phyloP scores from a whole-genome alignment of 2,113 vertebrate genomes.

The Engystomops pustulosus region DNA sequence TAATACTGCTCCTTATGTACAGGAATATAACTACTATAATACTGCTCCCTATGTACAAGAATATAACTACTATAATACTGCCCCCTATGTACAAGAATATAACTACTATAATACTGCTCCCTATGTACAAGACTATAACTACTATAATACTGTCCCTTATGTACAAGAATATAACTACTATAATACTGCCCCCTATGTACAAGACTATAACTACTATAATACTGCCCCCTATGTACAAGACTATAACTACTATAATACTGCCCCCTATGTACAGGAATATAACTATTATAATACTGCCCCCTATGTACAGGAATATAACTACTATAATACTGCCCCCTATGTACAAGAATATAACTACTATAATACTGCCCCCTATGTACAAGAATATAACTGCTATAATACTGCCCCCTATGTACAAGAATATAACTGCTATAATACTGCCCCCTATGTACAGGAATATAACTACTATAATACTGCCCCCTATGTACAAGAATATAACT shows the following conservation, averaged over 20 bases:
- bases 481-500: too few species aligned
- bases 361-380: background rate
- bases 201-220: constrained; percentile 4
- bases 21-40: constrained; percentile 7
- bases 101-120: too few species aligned
- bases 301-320: background rate
- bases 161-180: background rate
- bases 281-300: background rate
- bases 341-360: constrained; percentile 5
- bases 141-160: too few species aligned
- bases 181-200: background rate
- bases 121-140: too few species aligned
- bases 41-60: background rate
- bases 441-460: background rate
- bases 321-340: background rate
- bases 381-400: background rate
- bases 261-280: background rate
- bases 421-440: background rate
- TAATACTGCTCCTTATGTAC: background rate
- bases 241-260: background rate
- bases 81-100: too few species aligned
- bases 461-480: background rate
- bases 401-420: too few species aligned
- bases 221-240: background rate
- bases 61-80: constrained; percentile 6